Evolutionary conservation across 2,113 vertebrate species (phyloP), one percentile per base, ranked within the genome.

Genomic region (Bathybates hornii): DNA sequence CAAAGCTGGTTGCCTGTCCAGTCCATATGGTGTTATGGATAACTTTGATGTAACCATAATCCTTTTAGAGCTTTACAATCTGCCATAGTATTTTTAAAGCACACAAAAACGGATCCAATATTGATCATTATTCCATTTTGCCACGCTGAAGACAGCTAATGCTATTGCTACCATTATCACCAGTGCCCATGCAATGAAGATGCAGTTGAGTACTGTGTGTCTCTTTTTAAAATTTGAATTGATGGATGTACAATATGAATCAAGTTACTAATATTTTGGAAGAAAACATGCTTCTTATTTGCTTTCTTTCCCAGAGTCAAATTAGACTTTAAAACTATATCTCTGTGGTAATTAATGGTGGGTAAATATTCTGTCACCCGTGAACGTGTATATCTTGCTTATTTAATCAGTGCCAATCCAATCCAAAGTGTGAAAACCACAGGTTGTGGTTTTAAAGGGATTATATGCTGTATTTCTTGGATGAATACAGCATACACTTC

Each of bases 341-440:
- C 71, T 12, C 24, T 19, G 27, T 32, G 27, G 45, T 78, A 78
- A 29, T 29, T 48, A 48, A 52, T 3, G 45, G 43, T 34, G 45
- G 73, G 27, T 32, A 52, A 78, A 52, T 32, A 50, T 32, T 12
- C 27, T 34, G 73, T 32, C 27, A 78, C 71, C 17, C 0, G 17
- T n/a, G 45, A 78, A 78, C 1, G 7, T 52, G 45, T 52, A 78
- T 78, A 78, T 34, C 73, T 78, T 52, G 17, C 27, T 52, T 13
- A 13, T 78, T 34, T 52, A 78, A 78, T 34, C 73, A 13, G 17
- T 34, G 45, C 6, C 27, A 78, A 78, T 78, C 73, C 73, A 34
- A 52, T 78, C 73, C 27, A 78, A 34, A 34, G 73, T 78, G 73
- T 78, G 45, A 78, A 78, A 78, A 50, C 73, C 73, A 78, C 73